Evolutionary conservation across 1,140 invertebrate species (phyloP).

Genomic region (Zophobas atratus): DNA sequence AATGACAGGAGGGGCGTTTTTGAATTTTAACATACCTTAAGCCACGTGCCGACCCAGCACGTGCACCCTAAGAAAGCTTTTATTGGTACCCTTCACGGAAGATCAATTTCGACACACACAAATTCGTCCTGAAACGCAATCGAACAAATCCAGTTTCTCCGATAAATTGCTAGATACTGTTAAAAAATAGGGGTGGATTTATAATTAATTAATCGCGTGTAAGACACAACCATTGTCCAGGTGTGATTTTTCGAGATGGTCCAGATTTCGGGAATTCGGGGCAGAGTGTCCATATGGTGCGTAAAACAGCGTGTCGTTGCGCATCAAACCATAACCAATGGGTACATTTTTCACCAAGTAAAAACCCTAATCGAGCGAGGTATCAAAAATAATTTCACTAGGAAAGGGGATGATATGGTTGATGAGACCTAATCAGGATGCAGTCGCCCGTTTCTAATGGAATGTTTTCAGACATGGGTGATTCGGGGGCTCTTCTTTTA

Average conservation of each 20-base stretch:
- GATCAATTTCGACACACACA: not conserved
- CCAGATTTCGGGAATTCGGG: slow-evolving; percentile 27
- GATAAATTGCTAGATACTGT: too few relatives aligned
- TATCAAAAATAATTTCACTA: slow-evolving; percentile 48
- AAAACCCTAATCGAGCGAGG: slow-evolving; percentile 49
- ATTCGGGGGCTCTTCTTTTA: not conserved
- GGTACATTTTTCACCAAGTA: slow-evolving; percentile 50
- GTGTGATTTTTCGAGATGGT: slow-evolving; percentile 21
- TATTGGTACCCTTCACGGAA: slow-evolving; percentile 18
- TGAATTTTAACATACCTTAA: slow-evolving; percentile 32
- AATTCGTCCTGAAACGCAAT: not conserved
- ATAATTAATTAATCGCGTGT: too few relatives aligned
- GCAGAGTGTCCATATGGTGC: slow-evolving; percentile 12
- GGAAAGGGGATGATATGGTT: slow-evolving; percentile 19
- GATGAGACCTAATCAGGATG: slow-evolving; percentile 19
- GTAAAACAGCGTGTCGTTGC: slow-evolving; percentile 31
- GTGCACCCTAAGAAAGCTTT: not conserved
- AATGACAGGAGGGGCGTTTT: slow-evolving; percentile 1
- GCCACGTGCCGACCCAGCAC: slow-evolving; percentile 22
- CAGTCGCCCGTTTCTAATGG: slow-evolving; percentile 31
- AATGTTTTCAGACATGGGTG: slow-evolving; percentile 24
- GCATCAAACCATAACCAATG: slow-evolving; percentile 52
- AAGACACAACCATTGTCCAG: not conserved
- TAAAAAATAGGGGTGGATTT: too few relatives aligned
- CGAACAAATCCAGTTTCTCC: too few relatives aligned